Conservation (phyloP, 1,140 invertebrate species). For the Ephestia elutella region DNA sequence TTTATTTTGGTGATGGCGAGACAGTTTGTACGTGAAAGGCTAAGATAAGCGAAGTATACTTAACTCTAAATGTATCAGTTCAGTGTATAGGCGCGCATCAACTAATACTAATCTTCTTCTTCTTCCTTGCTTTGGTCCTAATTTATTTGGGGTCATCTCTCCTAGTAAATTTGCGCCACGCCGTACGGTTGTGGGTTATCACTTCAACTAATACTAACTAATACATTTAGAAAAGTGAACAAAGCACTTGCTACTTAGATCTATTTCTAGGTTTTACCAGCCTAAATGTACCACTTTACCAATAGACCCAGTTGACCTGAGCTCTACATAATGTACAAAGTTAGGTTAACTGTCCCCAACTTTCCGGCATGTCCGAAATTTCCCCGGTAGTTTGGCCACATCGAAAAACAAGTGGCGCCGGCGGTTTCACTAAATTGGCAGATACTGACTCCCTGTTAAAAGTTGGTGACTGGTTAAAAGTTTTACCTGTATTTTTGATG, state of each 20-base stretch:
- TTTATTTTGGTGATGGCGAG: no score
- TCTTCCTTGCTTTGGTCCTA: no score
- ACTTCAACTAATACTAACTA: no score
- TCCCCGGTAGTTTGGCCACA: conserved; percentile 6
- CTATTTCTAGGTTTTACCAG: not conserved
- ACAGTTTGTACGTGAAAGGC: no score
- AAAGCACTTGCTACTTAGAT: not conserved
- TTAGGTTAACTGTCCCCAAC: conserved; percentile 6
- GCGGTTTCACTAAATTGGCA: not conserved
- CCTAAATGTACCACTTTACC: not conserved
- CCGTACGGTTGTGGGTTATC: no score
- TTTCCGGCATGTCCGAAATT: conserved; percentile 8
- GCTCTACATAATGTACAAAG: conserved; percentile 7
- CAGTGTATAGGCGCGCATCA: no score
- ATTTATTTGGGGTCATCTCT: no score
- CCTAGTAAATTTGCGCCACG: no score
- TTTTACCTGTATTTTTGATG: not conserved
- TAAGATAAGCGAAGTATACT: no score
- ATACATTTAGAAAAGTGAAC: not conserved
- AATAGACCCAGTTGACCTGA: not conserved
- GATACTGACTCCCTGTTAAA: conserved; percentile 2
- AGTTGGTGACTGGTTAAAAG: not conserved
- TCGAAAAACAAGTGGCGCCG: conserved; percentile 7
- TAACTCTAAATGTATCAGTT: no score
- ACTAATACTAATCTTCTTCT: no score